phyloP scores from a whole-genome alignment of 2,888 invertebrate species.

The Heteropelma amictum region DNA sequence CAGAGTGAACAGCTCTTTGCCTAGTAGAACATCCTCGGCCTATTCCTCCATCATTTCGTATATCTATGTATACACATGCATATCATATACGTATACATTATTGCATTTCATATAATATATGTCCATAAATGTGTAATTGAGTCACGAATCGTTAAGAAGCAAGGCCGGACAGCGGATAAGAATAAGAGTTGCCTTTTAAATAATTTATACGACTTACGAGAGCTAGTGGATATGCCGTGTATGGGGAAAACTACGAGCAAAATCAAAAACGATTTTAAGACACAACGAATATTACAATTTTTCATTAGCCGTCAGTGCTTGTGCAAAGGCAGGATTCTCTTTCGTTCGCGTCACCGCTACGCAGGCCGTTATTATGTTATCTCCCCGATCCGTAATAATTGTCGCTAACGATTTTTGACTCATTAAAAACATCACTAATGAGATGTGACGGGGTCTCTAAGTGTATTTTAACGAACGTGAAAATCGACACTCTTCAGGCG shows the following conservation, averaged over 20 bases:
- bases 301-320: too few relatives aligned
- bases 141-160: conserved; percentile 38
- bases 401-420: conserved; percentile 65
- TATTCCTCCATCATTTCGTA: conserved; percentile 32
- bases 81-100: too few relatives aligned
- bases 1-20: conserved; percentile 49
- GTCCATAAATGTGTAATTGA: background rate
- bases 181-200: conserved; percentile 20
- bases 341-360: background rate
- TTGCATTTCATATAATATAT: too few relatives aligned
- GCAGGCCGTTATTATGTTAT: conserved; percentile 12
- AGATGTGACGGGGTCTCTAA: conserved; percentile 58
- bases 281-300: too few relatives aligned
- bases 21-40: conserved; percentile 29
- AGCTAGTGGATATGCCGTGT: background rate
- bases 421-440: conserved; percentile 65
- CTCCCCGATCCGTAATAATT: conserved; percentile 50
- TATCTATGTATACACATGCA: conserved; percentile 14
- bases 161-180: conserved; percentile 43
- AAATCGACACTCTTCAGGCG: conserved; percentile 59
- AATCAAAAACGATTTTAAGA: background rate
- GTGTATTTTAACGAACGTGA: conserved; percentile 62
- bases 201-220: conserved; percentile 32
- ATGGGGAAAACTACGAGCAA: background rate
- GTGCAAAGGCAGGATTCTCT: too few relatives aligned